Base-by-base conservation (phyloP, 2,797 vertebrate genomes). In the Rhinophrynus dorsalis region DNA sequence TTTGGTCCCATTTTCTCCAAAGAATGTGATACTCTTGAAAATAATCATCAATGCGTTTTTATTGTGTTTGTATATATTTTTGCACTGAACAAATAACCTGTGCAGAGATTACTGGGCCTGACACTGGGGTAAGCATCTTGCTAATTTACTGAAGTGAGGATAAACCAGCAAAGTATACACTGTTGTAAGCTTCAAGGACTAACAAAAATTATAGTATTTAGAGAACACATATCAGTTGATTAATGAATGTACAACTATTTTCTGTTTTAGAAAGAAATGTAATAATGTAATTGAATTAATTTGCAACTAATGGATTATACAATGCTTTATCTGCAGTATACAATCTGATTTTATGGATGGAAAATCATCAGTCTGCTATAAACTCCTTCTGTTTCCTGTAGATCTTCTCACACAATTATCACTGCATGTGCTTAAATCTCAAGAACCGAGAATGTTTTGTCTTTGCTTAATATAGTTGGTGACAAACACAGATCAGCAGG, bases 401-500 rank as follows among this genome's bases (percentile, higher is more conserved):
- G 61, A 56, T 56, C 40, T 56, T 71, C 30, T 71, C 51, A 40
- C 42, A 64, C 55, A 71, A 64, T 57, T 64, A 72, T 65, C 68
- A 51, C 60, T 58, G 68, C 68, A 65, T 72, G 68, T 65, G 68
- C 44, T 72, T 50, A 72, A 72, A 64, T 58, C 60, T 71, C 60
- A 64, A 71, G 60, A 71, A 58, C 51, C 40, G 60, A 50, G 54
- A 72, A 65, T 72, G 68, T 72, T 72, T 72, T 64, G 60, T 65
- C 44, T 72, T 72, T 65, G 60, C 68, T 72, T 72, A 72, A 72
- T 72, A 65, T 72, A 72, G 52, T 61, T 65, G 38, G 68, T 72
- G 68, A 72, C 60, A 72, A 72, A 72, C 54, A 72, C 68, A 72
- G 68, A 72, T 72, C 68, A 72, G 68, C 61, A 65, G 68, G 68